Conservation (phyloP, 1,140 invertebrate genomes). For the Tribolium castaneum region DNA sequence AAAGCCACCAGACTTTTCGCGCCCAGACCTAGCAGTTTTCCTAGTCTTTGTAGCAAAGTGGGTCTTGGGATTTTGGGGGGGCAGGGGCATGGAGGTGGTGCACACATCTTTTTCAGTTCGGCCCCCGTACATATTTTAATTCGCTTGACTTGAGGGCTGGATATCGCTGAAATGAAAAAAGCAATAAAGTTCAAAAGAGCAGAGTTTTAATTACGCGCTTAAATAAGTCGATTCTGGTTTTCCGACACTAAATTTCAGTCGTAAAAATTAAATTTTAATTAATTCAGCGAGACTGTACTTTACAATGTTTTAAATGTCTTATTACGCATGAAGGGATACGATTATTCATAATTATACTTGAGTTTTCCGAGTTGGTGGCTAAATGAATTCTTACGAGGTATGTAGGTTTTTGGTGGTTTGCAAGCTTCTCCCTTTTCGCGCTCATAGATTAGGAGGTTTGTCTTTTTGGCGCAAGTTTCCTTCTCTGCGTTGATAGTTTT, state of each 20-base stretch:
- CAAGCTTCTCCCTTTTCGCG: conserved; percentile 39
- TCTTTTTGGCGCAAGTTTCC: conserved; percentile 42
- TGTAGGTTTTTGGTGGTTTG: conserved; percentile 6
- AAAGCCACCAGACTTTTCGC: conserved; percentile 52
- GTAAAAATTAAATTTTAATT: conserved; percentile 42
- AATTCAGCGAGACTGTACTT: conserved; percentile 13
- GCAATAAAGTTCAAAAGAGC: background rate
- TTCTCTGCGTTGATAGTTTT: background rate
- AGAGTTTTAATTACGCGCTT: conserved; percentile 2
- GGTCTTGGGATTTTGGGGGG: conserved; percentile 7
- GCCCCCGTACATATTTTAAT: conserved; percentile 57
- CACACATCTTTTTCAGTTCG: conserved; percentile 56
- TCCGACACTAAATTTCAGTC: background rate
- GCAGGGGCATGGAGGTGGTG: conserved; percentile 48
- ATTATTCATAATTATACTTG: conserved; percentile 39
- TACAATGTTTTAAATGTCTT: conserved; percentile 37
- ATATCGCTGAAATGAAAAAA: conserved; percentile 49
- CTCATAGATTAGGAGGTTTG: conserved; percentile 51
- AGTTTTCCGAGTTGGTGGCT: conserved; percentile 25
- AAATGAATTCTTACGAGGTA: conserved; percentile 36
- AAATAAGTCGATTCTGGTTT: conserved; percentile 30
- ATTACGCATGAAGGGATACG: conserved; percentile 33
- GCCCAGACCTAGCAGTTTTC: conserved; percentile 46
- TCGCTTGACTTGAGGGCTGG: conserved; percentile 47
- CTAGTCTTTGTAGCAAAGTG: conserved; percentile 2